Evolutionary conservation across 2,888 invertebrate genomes (phyloP).

Genomic region (Dynastes tityus): DNA sequence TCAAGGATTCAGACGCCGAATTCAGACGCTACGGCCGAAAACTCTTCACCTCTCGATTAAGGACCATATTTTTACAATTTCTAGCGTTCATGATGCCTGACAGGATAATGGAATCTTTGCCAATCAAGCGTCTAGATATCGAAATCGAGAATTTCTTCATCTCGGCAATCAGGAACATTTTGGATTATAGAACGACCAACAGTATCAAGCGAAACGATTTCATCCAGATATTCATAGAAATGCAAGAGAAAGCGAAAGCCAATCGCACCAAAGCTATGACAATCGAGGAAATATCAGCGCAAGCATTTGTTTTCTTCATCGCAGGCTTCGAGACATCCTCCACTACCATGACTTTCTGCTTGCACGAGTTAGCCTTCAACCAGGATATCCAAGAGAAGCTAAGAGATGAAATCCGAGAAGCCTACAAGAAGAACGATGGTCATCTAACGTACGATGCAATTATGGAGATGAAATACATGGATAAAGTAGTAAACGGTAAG

Average conservation of each 20-base stretch:
- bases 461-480: slow-evolving; percentile 29
- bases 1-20: slow-evolving; percentile 71
- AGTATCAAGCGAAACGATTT: slow-evolving; percentile 15
- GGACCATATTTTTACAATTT: neutral
- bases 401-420: neutral
- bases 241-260: slow-evolving; percentile 19
- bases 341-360: slow-evolving; percentile 26
- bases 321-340: slow-evolving; percentile 34
- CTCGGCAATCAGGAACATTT: neutral
- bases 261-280: slow-evolving; percentile 10
- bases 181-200: neutral
- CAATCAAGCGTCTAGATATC: neutral
- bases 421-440: neutral
- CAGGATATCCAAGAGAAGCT: slow-evolving; percentile 23
- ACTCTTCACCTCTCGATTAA: slow-evolving; percentile 47
- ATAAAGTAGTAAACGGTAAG: slow-evolving; percentile 31
- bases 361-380: slow-evolving; percentile 34
- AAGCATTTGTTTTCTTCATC: slow-evolving; percentile 14
- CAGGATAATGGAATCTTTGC: neutral
- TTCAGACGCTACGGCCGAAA: slow-evolving; percentile 64
- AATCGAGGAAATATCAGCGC: slow-evolving; percentile 13
- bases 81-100: neutral
- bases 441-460: slow-evolving; percentile 13
- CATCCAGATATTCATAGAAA: slow-evolving; percentile 34
- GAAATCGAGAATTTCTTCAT: slow-evolving; percentile 29